A percentile compares a stretch with the other conserved stretches of the same genome.
phyloP scores from a whole-genome alignment of 2,797 vertebrate species.

The Ispidina picta region DNA sequence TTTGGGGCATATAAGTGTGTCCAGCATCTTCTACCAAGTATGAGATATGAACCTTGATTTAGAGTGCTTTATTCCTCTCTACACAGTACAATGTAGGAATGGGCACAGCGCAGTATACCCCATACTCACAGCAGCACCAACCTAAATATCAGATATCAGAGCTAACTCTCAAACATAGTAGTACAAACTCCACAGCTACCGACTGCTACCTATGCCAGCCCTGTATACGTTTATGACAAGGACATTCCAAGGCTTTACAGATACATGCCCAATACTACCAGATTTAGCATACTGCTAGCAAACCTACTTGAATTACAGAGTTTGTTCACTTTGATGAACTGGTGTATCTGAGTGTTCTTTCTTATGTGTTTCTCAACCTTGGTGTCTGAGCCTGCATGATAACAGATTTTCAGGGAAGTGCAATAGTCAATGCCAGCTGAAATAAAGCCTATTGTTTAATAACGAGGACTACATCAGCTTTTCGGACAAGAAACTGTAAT shows the following conservation, averaged over 20 bases:
- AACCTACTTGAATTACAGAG: not conserved
- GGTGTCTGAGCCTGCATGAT: not conserved
- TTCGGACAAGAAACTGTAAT: not conserved
- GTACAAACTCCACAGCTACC: not conserved
- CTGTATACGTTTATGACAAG: not conserved
- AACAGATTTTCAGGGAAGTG: not conserved
- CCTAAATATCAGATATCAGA: rapidly evolving
- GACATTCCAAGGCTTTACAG: not conserved
- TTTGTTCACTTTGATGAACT: not conserved
- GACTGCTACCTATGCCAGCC: not conserved
- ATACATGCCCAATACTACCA: not conserved
- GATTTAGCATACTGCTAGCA: not conserved
- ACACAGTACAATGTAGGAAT: rapidly evolving
- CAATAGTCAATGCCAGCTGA: not conserved
- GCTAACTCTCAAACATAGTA: not conserved
- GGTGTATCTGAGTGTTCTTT: not conserved
- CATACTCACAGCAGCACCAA: not conserved
- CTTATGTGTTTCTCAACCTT: not conserved
- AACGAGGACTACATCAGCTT: not conserved
- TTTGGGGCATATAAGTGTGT: rapidly evolving
- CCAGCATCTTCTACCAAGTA: not conserved
- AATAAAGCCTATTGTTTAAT: not conserved
- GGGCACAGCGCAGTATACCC: not conserved
- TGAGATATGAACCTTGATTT: not conserved
- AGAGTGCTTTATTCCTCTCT: not conserved